Conservation (phyloP, 2,888 invertebrate species). For the Melangyna quadrimaculata region DNA sequence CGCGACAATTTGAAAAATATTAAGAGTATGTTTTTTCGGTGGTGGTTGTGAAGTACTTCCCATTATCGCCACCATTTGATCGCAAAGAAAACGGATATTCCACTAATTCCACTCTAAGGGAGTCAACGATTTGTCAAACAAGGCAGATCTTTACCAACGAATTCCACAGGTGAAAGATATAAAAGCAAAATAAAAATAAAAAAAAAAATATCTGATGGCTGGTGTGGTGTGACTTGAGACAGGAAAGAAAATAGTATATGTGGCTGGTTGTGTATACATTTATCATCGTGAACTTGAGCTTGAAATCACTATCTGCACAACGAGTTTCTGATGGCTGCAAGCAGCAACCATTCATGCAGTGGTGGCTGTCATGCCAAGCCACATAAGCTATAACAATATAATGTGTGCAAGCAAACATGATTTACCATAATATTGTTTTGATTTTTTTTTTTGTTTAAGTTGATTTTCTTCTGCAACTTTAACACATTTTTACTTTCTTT, state of each 20-base stretch:
- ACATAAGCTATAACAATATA: background rate
- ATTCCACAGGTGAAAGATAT: constrained; percentile 58
- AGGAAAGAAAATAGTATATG: constrained; percentile 10
- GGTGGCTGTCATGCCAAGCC: background rate
- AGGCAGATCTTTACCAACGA: constrained; percentile 29
- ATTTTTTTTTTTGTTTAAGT: background rate
- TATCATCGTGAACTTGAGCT: constrained; percentile 69
- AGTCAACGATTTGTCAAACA: constrained; percentile 48
- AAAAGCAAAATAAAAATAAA: constrained; percentile 12
- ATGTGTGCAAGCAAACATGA: background rate
- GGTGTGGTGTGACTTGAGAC: constrained; percentile 2
- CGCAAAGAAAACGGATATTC: constrained; percentile 53
- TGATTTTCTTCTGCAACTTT: constrained; percentile 23
- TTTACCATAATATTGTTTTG: background rate
- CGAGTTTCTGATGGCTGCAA: background rate
- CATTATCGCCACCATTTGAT: constrained; percentile 23
- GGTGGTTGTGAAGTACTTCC: constrained; percentile 5
- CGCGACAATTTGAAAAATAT: constrained; percentile 10
- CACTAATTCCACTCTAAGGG: constrained; percentile 11
- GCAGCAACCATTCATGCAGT: background rate
- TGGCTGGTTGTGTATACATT: background rate
- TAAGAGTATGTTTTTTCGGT: background rate
- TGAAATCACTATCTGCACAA: constrained; percentile 55
- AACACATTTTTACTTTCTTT: constrained; percentile 55
- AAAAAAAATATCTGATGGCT: background rate